Percentiles rank a stretch among this genome's conserved stretches.
These are phyloP conservation scores for Thereva nobilitata DNA, from an alignment of 2,888 invertebrate genomes.

Conservation along the genomic window DNA sequence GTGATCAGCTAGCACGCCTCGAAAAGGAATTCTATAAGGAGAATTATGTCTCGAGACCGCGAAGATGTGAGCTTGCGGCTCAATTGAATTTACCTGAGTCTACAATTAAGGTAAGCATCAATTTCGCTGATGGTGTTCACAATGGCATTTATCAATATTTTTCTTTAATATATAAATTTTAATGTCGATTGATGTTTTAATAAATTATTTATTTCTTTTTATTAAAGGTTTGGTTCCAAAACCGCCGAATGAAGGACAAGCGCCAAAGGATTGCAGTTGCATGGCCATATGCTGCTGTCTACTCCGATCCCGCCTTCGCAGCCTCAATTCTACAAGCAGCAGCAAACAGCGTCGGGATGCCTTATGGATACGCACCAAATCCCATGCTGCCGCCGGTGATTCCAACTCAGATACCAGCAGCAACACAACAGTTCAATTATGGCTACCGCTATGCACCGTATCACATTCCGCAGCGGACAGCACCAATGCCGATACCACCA, in stretches of 20 bases:
- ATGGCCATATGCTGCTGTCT: constrained; percentile 94
- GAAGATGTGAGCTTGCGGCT: constrained; percentile 92
- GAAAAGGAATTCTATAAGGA: constrained; percentile 97
- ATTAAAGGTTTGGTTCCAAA: constrained; percentile 87
- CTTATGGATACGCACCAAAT: constrained; percentile 67
- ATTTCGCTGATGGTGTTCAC: background rate
- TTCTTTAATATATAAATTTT: too few species aligned
- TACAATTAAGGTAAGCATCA: constrained; percentile 86
- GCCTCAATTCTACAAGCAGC: constrained; percentile 91
- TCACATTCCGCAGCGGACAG: constrained; percentile 60
- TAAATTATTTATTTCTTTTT: constrained; percentile 43
- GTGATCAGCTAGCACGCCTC: constrained; percentile 87
- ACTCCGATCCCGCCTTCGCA: constrained; percentile 91
- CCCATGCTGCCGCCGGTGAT: constrained; percentile 60
- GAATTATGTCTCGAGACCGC: constrained; percentile 95
- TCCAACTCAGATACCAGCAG: constrained; percentile 63
- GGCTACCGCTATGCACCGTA: constrained; percentile 61
- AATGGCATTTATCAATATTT: too few species aligned
- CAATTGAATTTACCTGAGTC: constrained; percentile 93
- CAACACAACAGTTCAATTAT: constrained; percentile 62
- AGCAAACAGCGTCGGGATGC: constrained; percentile 71
- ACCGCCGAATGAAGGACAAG: constrained; percentile 75
- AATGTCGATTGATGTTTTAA: too few species aligned
- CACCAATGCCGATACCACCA: constrained; percentile 53
- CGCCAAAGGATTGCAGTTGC: constrained; percentile 91